These are phyloP conservation scores for Aromia moschata DNA, from an alignment of 2,888 invertebrate genomes.

Conservation along the genomic window DNA sequence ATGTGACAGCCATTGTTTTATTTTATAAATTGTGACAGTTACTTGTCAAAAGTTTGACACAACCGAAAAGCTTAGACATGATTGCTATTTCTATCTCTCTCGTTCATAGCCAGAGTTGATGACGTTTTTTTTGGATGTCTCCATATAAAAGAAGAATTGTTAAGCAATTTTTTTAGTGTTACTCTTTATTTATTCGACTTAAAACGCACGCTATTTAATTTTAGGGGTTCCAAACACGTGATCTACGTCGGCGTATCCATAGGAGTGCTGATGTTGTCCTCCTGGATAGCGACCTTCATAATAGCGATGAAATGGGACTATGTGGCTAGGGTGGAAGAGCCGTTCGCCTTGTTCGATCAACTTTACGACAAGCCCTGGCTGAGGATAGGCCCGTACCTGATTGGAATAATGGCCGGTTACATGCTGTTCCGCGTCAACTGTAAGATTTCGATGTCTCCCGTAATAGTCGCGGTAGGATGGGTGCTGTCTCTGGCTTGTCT, in stretches of 20 bases:
- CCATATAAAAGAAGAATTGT: too few relatives aligned
- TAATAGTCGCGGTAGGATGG: conserved; percentile 70
- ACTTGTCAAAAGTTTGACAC: too few relatives aligned
- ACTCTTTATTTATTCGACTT: too few relatives aligned
- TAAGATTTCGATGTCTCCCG: conserved; percentile 69
- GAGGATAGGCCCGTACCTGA: conserved; percentile 80
- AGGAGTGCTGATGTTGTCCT: conserved; percentile 71
- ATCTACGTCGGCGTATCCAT: conserved; percentile 71
- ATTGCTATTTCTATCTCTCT: too few relatives aligned
- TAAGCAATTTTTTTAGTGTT: too few relatives aligned
- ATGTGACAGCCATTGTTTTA: too few relatives aligned
- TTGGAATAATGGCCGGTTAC: conserved; percentile 82
- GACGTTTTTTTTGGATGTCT: too few relatives aligned
- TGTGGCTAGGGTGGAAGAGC: conserved; percentile 78
- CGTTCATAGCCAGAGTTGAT: too few relatives aligned
- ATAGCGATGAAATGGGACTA: conserved; percentile 80
- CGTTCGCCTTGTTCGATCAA: conserved; percentile 84
- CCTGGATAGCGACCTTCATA: conserved; percentile 80
- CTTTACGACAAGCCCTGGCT: conserved; percentile 88
- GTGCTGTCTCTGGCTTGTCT: conserved; percentile 68
- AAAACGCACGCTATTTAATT: too few relatives aligned
- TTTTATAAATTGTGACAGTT: too few relatives aligned
- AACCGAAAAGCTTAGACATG: too few relatives aligned
- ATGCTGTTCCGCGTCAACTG: conserved; percentile 74
- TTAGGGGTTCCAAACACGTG: conserved; percentile 66